These are phyloP conservation scores for Lasioglossum morio DNA, from an alignment of 2,888 invertebrate genomes.

Conservation along the genomic window DNA sequence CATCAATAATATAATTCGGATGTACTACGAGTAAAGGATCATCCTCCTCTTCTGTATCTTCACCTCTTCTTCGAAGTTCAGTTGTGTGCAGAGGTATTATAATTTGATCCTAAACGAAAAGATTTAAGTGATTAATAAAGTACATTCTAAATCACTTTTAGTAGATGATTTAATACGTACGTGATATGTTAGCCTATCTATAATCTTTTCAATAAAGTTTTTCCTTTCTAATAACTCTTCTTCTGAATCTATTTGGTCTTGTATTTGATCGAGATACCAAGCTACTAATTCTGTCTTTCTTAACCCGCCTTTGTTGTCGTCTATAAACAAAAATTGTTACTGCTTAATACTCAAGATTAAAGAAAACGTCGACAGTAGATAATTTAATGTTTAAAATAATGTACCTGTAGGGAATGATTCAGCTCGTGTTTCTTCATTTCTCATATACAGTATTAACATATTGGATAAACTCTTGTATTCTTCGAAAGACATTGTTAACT, in stretches of 20 bases:
- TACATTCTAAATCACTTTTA: not conserved
- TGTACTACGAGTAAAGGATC: conserved; percentile 97
- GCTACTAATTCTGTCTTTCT: conserved; percentile 93
- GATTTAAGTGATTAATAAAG: conserved; percentile 23
- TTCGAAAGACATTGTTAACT: conserved; percentile 94
- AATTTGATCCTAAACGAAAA: conserved; percentile 90
- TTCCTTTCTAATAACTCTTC: conserved; percentile 95
- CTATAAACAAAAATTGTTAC: conserved; percentile 33
- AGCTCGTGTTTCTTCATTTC: conserved; percentile 91
- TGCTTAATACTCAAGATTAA: not conserved
- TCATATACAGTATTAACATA: conserved; percentile 95
- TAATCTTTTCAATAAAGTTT: conserved; percentile 95
- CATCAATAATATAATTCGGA: conserved; percentile 96
- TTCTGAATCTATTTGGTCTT: conserved; percentile 95
- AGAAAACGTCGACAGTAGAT: not conserved
- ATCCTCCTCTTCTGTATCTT: conserved; percentile 87
- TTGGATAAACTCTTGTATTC: conserved; percentile 97
- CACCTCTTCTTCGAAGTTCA: conserved; percentile 85
- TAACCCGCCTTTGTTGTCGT: conserved; percentile 88
- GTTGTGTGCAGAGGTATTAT: conserved; percentile 90
- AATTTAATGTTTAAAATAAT: not conserved
- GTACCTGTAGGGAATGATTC: conserved; percentile 86
- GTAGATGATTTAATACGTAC: conserved; percentile 85
- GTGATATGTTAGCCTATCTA: conserved; percentile 95
- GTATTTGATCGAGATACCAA: conserved; percentile 97